phyloP scores from a whole-genome alignment of 2,888 invertebrate genomes.

The Digitonthophagus gazella region DNA sequence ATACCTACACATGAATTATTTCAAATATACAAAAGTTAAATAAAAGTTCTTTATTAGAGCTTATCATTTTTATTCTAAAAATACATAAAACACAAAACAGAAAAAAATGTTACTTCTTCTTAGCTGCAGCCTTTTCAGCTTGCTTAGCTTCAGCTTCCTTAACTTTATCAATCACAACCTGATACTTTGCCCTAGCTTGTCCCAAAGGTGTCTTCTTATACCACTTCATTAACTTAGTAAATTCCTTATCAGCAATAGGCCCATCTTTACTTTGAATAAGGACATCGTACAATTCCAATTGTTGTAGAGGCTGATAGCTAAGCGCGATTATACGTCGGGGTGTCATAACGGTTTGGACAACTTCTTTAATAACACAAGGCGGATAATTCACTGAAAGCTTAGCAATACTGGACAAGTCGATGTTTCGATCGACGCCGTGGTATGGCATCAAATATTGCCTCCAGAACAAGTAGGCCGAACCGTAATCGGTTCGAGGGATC shows the following conservation, averaged over 20 bases:
- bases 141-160: conserved; percentile 38
- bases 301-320: conserved; percentile 54
- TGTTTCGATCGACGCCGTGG: conserved; percentile 58
- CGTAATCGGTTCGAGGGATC: conserved; percentile 58
- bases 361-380: conserved; percentile 53
- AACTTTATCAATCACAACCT: conserved; percentile 31
- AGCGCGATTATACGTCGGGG: conserved; percentile 56
- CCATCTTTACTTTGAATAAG: conserved; percentile 45
- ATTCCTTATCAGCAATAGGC: conserved; percentile 51
- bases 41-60: no score
- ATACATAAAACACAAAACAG: neutral
- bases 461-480: conserved; percentile 58
- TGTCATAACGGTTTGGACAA: conserved; percentile 51
- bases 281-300: conserved; percentile 54
- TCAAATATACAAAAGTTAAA: no score
- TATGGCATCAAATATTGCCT: conserved; percentile 59
- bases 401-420: conserved; percentile 60
- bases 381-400: conserved; percentile 58
- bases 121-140: conserved; percentile 39
- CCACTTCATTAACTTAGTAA: conserved; percentile 54
- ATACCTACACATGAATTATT: no score
- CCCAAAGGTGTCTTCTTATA: conserved; percentile 48
- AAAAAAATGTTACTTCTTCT: conserved; percentile 33
- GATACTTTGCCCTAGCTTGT: conserved; percentile 42
- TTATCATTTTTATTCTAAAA: no score